Evolutionary conservation across 2,888 invertebrate species (phyloP).

Genomic region (Isotomurus palustris): DNA sequence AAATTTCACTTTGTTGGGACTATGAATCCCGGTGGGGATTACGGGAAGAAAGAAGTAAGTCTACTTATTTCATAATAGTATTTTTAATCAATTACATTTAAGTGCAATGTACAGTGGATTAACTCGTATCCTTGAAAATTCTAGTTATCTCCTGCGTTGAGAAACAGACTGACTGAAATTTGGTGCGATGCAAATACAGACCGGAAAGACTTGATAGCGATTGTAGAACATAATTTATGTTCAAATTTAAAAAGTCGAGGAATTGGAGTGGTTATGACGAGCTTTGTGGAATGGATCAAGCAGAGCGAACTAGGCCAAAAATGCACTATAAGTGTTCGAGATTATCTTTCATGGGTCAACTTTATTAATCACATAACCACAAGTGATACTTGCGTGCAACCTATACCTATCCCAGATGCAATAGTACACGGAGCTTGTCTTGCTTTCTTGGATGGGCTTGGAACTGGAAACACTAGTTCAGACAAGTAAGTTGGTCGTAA

Average conservation of each 20-base stretch:
- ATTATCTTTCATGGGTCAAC: conserved; percentile 84
- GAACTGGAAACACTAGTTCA: conserved; percentile 71
- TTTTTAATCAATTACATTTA: background rate
- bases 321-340: conserved; percentile 82
- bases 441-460: conserved; percentile 86
- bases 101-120: too few relatives aligned
- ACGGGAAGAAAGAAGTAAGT: conserved; percentile 88
- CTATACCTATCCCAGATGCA: conserved; percentile 57
- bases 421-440: conserved; percentile 86
- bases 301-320: conserved; percentile 49
- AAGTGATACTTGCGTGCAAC: conserved; percentile 43
- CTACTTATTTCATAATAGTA: background rate
- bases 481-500: conserved; percentile 61
- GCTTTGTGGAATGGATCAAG: conserved; percentile 39
- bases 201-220: conserved; percentile 68
- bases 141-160: conserved; percentile 83
- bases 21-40: conserved; percentile 99
- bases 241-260: conserved; percentile 62
- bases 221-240: conserved; percentile 73
- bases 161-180: conserved; percentile 97
- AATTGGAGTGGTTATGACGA: conserved; percentile 57
- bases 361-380: conserved; percentile 68
- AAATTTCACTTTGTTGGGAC: conserved; percentile 91
- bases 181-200: conserved; percentile 83
- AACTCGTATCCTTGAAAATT: too few relatives aligned